Conservation (phyloP, 2,888 invertebrate species). For the Deilephila elpenor region DNA sequence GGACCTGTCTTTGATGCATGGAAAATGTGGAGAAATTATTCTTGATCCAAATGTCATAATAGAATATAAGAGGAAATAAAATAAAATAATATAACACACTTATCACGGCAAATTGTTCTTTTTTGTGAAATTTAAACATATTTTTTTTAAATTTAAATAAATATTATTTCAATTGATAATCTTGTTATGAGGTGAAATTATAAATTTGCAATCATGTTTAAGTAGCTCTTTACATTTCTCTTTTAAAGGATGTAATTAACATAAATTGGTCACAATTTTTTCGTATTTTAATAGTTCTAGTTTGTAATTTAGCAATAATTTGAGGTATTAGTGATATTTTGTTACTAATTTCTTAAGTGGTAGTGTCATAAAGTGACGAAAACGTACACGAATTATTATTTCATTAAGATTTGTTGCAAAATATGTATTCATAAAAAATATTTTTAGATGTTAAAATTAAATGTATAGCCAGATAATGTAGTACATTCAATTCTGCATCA, state of each 20-base stretch:
- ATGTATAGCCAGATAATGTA: too few relatives aligned
- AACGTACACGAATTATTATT: background rate
- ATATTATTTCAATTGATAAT: background rate
- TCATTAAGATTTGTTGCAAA: background rate
- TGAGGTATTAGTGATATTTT: background rate
- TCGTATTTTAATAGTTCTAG: background rate
- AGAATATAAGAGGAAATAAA: too few relatives aligned
- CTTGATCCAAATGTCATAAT: too few relatives aligned
- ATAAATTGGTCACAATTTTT: background rate
- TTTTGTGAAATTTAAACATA: background rate
- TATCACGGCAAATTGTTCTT: too few relatives aligned
- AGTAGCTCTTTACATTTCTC: background rate
- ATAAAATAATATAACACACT: too few relatives aligned
- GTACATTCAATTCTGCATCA: too few relatives aligned
- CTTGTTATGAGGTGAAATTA: background rate
- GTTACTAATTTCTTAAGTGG: background rate
- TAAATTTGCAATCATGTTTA: background rate
- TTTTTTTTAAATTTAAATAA: background rate
- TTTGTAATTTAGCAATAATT: background rate
- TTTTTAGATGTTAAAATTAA: background rate
- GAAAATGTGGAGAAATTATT: too few relatives aligned
- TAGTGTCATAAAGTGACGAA: background rate
- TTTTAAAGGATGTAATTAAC: background rate
- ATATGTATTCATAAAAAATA: background rate
- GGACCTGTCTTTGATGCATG: too few relatives aligned